A percentile compares a stretch with the other conserved stretches of the same genome.
Evolutionary conservation across 2,797 vertebrate species (phyloP).

Genomic region (Pelobates cultripes): DNA sequence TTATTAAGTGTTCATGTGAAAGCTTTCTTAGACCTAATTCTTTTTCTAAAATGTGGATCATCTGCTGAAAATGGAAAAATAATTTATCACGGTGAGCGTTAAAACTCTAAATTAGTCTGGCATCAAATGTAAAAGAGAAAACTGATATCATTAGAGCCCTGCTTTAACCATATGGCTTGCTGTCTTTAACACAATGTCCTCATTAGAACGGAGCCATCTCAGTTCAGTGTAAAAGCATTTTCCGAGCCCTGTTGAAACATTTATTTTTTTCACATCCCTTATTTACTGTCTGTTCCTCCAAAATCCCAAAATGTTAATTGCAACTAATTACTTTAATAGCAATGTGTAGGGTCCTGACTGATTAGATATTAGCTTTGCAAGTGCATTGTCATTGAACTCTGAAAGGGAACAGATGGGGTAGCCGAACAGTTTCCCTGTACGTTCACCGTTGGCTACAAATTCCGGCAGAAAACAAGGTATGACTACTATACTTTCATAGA

Average conservation of each 20-base stretch:
- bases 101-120: conserved; percentile 64
- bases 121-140: conserved; percentile 66
- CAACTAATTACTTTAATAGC: not conserved
- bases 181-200: conserved; percentile 61
- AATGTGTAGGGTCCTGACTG: not conserved
- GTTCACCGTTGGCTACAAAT: conserved; percentile 20
- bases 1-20: no score
- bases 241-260: conserved; percentile 56
- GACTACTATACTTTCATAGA: not conserved
- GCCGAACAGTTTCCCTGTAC: conserved; percentile 5
- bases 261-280: conserved; percentile 41
- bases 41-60: not conserved
- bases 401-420: conserved; percentile 19
- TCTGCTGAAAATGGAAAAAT: not conserved
- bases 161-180: conserved; percentile 66
- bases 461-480: conserved; percentile 21
- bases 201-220: conserved; percentile 59
- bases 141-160: conserved; percentile 67
- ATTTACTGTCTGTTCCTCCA: not conserved
- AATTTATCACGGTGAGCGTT: conserved; percentile 47
- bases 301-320: not conserved
- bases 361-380: not conserved
- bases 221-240: conserved; percentile 57
- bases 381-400: not conserved
- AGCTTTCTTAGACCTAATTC: not conserved